These are phyloP conservation scores for Drosophila saltans DNA, from an alignment of 1,140 invertebrate genomes.

Conservation along the genomic window DNA sequence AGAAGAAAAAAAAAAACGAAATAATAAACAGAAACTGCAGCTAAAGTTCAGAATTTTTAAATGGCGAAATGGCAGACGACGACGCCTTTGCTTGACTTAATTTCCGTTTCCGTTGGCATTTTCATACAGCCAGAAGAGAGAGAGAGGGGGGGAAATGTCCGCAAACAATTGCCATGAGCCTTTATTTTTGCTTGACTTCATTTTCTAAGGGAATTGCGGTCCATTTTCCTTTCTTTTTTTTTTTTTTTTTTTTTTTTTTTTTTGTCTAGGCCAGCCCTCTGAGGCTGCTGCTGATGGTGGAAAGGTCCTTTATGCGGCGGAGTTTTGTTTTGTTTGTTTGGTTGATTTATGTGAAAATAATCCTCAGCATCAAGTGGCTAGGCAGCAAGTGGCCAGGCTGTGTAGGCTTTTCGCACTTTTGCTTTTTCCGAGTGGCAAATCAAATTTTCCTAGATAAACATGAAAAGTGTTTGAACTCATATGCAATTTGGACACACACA, in stretches of 20 bases:
- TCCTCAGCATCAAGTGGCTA: constrained; percentile 60
- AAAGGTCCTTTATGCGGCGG: constrained; percentile 49
- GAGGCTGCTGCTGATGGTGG: background rate
- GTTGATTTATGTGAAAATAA: constrained; percentile 80
- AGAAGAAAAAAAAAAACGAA: constrained; percentile 22
- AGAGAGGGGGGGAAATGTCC: constrained; percentile 51
- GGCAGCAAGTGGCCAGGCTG: constrained; percentile 31
- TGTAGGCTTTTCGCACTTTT: constrained; percentile 40
- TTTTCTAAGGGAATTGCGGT: constrained; percentile 50
- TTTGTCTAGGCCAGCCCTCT: constrained; percentile 18
- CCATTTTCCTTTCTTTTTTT: constrained; percentile 30
- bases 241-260: constrained; percentile 41
- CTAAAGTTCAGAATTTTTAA: constrained; percentile 10
- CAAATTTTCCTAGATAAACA: constrained; percentile 48
- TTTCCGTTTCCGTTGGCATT: constrained; percentile 62
- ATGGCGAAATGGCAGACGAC: background rate
- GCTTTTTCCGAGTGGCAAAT: constrained; percentile 20
- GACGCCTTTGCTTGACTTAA: constrained; percentile 56
- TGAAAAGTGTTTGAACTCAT: constrained; percentile 12
- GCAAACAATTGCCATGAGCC: constrained; percentile 69
- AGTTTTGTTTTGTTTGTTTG: constrained; percentile 51
- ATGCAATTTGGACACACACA: constrained; percentile 42
- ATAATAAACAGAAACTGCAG: constrained; percentile 39
- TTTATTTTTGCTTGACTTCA: constrained; percentile 75
- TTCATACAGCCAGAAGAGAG: constrained; percentile 39